Evolutionary conservation across 2,888 invertebrate species (phyloP).

Genomic region (Cataglyphis rosenhaueri): DNA sequence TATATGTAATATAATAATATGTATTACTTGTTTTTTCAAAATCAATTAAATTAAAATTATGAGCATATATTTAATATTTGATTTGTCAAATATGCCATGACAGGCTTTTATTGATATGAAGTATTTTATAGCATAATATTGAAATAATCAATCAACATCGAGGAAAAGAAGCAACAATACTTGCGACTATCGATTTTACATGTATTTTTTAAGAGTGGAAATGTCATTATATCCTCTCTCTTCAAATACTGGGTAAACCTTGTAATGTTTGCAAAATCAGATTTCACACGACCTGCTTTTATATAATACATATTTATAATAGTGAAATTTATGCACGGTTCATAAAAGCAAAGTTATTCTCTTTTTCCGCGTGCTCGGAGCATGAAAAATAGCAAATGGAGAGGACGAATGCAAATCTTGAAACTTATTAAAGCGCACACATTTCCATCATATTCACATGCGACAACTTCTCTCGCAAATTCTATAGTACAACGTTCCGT

Average conservation of each 20-base stretch:
- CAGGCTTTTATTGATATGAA: too few species aligned
- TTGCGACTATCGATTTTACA: too few species aligned
- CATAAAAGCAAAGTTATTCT: conserved; percentile 2
- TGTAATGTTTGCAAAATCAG: conserved; percentile 22
- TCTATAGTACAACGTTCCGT: not conserved
- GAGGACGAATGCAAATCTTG: conserved; percentile 12
- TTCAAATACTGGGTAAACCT: not conserved
- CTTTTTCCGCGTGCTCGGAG: not conserved
- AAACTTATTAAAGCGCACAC: conserved; percentile 20
- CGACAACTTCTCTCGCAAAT: not conserved
- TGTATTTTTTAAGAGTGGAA: not conserved
- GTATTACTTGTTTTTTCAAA: too few species aligned
- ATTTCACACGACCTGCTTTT: conserved; percentile 18
- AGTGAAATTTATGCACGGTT: not conserved
- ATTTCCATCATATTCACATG: conserved; percentile 23
- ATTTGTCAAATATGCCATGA: too few species aligned
- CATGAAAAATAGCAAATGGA: conserved; percentile 10
- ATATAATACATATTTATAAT: conserved; percentile 21
- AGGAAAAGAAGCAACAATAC: too few species aligned
- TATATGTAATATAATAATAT: too few species aligned
- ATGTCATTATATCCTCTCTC: not conserved
- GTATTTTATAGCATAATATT: too few species aligned
- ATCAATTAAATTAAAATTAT: too few species aligned
- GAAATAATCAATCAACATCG: too few species aligned
- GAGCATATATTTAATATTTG: too few species aligned